phyloP scores from a whole-genome alignment of 2,797 vertebrate genomes.

The Microctenopoma stevenorrisi region DNA sequence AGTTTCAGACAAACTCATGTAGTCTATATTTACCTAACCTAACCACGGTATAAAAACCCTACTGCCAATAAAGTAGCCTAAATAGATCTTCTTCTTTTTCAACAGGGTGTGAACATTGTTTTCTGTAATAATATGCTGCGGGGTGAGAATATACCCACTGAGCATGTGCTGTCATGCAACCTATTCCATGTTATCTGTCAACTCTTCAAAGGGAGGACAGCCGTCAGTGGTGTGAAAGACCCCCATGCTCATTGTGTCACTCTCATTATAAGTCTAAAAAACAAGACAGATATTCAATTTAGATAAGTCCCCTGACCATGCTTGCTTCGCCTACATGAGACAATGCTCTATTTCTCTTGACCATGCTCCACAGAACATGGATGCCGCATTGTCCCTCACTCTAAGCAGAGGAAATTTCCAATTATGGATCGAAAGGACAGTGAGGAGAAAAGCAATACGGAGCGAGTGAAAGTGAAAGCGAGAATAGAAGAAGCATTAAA shows the following conservation, averaged over 20 bases:
- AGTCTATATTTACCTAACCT: slow-evolving; percentile 6
- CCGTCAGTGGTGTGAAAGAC: slow-evolving; percentile 77
- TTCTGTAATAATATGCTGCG: slow-evolving; percentile 71
- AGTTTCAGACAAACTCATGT: slow-evolving; percentile 23
- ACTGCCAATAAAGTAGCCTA: slow-evolving; percentile 38
- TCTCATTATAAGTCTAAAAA: slow-evolving; percentile 84
- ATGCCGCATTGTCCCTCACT: slow-evolving; percentile 77
- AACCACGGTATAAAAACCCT: slow-evolving; percentile 23
- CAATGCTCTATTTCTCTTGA: slow-evolving; percentile 81
- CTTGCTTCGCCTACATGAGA: slow-evolving; percentile 79
- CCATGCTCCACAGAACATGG: slow-evolving; percentile 82
- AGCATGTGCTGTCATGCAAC: slow-evolving; percentile 77
- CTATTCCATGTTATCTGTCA: slow-evolving; percentile 82
- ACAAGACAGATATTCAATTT: slow-evolving; percentile 88
- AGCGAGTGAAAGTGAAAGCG: slow-evolving; percentile 29
- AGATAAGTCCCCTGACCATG: slow-evolving; percentile 83
- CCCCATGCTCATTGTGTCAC: slow-evolving; percentile 75
- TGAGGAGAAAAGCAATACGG: slow-evolving; percentile 62
- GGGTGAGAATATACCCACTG: slow-evolving; percentile 68
- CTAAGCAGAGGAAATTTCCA: slow-evolving; percentile 81
- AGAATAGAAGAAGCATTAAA: slow-evolving; percentile 52
- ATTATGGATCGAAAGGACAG: slow-evolving; percentile 81
- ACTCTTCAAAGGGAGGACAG: slow-evolving; percentile 77
- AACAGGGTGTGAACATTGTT: slow-evolving; percentile 75
- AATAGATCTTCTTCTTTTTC: slow-evolving; percentile 61